These are phyloP conservation scores for Hystrix cristata DNA, from an alignment of 2,113 vertebrate genomes.

Conservation along the genomic window DNA sequence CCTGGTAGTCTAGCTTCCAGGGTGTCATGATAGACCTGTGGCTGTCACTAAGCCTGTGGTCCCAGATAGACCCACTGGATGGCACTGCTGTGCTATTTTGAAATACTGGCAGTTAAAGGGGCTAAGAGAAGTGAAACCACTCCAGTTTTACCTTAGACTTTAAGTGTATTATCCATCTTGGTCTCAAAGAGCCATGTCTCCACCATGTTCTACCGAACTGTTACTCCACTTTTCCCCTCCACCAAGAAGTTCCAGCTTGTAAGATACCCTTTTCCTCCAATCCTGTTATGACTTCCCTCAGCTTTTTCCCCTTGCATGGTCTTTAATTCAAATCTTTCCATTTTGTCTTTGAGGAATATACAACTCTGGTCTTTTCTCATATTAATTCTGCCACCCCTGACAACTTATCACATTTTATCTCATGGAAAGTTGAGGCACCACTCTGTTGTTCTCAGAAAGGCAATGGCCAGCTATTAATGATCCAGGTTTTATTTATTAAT, in stretches of 20 bases:
- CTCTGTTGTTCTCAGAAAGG: not conserved
- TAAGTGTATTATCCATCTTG: not conserved
- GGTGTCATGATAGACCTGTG: not conserved
- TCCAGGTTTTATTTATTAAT: slow-evolving; percentile 15
- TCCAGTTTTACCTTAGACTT: not conserved
- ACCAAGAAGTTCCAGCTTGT: not conserved
- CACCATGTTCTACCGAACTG: not conserved
- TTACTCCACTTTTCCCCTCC: not conserved
- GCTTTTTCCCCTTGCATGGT: not conserved
- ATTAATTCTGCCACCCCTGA: not conserved
- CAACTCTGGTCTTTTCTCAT: not conserved
- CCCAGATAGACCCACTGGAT: not conserved
- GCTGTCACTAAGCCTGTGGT: not conserved
- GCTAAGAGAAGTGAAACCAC: not conserved
- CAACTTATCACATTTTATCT: not conserved
- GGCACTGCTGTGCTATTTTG: slow-evolving; percentile 48
- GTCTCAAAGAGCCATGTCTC: not conserved
- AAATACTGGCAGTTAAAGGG: not conserved
- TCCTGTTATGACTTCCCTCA: not conserved
- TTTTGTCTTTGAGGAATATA: not conserved
- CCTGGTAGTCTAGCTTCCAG: not conserved
- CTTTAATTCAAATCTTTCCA: not conserved
- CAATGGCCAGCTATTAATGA: not conserved
- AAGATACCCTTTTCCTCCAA: not conserved
- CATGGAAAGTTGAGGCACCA: not conserved